phyloP scores from a whole-genome alignment of 37 sponge, comb jelly and placozoan genomes.

The Theonella swinhoei region DNA sequence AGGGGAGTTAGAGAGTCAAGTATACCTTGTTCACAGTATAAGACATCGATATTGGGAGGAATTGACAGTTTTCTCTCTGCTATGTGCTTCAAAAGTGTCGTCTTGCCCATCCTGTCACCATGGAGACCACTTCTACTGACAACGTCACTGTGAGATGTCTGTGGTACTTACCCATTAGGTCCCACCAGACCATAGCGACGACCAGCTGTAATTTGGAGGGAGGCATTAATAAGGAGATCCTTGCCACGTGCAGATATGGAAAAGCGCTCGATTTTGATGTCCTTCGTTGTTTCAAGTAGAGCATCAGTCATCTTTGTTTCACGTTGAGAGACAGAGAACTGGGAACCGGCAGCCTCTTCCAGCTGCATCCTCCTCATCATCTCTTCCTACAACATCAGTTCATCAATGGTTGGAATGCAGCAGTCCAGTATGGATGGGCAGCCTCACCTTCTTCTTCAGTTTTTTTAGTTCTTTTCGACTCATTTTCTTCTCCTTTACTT shows the following conservation, averaged over 20 bases:
- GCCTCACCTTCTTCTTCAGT: conserved; percentile 71
- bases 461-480: conserved; percentile 77
- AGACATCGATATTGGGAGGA: conserved; percentile 91
- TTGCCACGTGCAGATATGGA: conserved; percentile 96
- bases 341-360: conserved; percentile 28
- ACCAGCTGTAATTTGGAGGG: conserved; percentile 78
- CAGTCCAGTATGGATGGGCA: neutral
- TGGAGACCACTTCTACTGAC: no score
- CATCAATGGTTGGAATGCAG: neutral
- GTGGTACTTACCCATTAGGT: conserved; percentile 96
- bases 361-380: conserved; percentile 23
- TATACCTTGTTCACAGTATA: conserved; percentile 93
- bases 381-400: conserved; percentile 21
- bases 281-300: conserved; percentile 24
- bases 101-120: conserved; percentile 86
- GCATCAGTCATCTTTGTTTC: conserved; percentile 28
- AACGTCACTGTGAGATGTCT: no score
- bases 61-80: conserved; percentile 86
- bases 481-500: conserved; percentile 36
- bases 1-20: neutral
- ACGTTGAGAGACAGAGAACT: conserved; percentile 83
- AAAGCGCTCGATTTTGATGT: conserved; percentile 87
- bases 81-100: conserved; percentile 93
- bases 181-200: conserved; percentile 96
- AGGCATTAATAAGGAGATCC: conserved; percentile 92